A percentile compares a stretch with the other conserved stretches of the same genome.
These are phyloP conservation scores for Tenthredo distinguenda DNA, from an alignment of 2,888 invertebrate species.

Conservation along the genomic window DNA sequence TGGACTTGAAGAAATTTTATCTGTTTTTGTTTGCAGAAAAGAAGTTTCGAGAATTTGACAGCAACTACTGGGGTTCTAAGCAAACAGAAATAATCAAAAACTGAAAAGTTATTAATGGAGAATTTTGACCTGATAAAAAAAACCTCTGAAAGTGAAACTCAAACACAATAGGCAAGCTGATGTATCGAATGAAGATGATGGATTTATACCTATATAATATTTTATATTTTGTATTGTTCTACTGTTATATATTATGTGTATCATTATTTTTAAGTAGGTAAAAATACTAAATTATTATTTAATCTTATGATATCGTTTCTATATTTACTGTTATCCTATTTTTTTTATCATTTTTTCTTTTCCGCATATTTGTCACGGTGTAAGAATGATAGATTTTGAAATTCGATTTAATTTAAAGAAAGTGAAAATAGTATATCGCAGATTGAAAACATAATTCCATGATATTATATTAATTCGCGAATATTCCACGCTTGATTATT, in stretches of 20 bases:
- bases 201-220: constrained; percentile 16
- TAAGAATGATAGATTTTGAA: background rate
- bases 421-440: background rate
- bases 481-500: constrained; percentile 3
- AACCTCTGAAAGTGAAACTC: background rate
- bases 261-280: constrained; percentile 6
- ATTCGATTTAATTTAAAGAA: background rate
- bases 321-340: background rate
- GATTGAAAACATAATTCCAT: background rate
- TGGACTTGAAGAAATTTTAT: background rate
- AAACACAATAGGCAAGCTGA: background rate
- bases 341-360: constrained; percentile 4
- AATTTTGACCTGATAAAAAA: background rate
- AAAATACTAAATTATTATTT: constrained; percentile 27
- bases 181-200: constrained; percentile 37
- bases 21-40: constrained; percentile 44
- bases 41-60: background rate
- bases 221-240: constrained; percentile 15
- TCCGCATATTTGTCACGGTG: background rate
- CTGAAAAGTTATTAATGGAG: background rate
- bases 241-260: constrained; percentile 13
- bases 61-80: background rate
- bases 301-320: constrained; percentile 7
- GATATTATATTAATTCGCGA: background rate
- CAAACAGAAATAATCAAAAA: background rate